Percentiles rank a stretch among this genome's conserved stretches.
These are phyloP conservation scores for Epinotia nisella DNA, from an alignment of 2,888 invertebrate species.

Conservation along the genomic window DNA sequence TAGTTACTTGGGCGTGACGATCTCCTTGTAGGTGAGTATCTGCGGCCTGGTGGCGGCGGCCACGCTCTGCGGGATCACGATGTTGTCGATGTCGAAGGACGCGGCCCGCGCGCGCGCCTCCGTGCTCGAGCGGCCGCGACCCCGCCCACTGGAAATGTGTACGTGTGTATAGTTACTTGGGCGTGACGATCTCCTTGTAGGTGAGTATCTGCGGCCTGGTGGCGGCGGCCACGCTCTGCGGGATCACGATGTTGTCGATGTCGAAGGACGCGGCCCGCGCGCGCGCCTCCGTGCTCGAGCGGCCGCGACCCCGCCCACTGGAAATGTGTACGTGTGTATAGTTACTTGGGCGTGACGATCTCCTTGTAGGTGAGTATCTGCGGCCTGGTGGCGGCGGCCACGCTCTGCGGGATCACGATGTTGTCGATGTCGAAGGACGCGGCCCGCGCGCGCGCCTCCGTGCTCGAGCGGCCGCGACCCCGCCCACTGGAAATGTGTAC, in stretches of 20 bases:
- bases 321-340: too few species aligned
- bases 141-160: too few species aligned
- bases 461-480: slow-evolving; percentile 67
- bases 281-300: slow-evolving; percentile 71
- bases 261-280: slow-evolving; percentile 88
- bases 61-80: slow-evolving; percentile 98
- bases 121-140: slow-evolving; percentile 72
- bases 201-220: slow-evolving; percentile 95
- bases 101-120: slow-evolving; percentile 67
- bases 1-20: slow-evolving; percentile 96
- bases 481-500: too few species aligned
- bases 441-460: slow-evolving; percentile 67
- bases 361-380: slow-evolving; percentile 98
- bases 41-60: slow-evolving; percentile 94
- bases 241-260: slow-evolving; percentile 99
- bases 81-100: slow-evolving; percentile 98
- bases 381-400: slow-evolving; percentile 93
- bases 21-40: slow-evolving; percentile 97
- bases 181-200: slow-evolving; percentile 98
- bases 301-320: too few species aligned
- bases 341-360: slow-evolving; percentile 95
- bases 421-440: slow-evolving; percentile 97
- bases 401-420: slow-evolving; percentile 98
- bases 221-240: slow-evolving; percentile 95
- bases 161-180: slow-evolving; percentile 92